Conservation (phyloP, 2,888 invertebrate genomes). For the Phengaris alcon region DNA sequence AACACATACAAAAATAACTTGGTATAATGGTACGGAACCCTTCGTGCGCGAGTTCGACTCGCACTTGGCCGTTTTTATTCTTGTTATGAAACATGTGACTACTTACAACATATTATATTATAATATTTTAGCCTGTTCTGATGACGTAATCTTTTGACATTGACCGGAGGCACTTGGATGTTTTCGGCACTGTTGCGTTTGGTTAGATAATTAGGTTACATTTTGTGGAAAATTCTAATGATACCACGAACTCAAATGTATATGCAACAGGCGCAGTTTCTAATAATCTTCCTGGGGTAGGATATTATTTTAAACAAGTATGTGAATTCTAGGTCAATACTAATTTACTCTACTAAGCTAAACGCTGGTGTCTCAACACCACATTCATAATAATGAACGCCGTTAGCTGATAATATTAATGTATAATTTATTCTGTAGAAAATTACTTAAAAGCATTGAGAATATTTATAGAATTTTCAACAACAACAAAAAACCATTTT, state of each 20-base stretch:
- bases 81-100: too few species aligned
- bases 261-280: not conserved
- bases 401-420: not conserved
- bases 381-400: too few species aligned
- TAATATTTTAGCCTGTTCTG: not conserved
- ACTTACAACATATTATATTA: too few species aligned
- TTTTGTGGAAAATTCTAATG: not conserved
- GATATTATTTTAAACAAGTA: too few species aligned
- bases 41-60: too few species aligned
- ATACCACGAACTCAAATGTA: not conserved
- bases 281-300: not conserved
- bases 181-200: not conserved
- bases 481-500: not conserved
- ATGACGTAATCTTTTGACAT: conserved; percentile 6
- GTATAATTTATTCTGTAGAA: not conserved
- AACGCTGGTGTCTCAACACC: not conserved
- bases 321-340: not conserved
- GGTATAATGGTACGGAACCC: too few species aligned
- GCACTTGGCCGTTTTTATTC: too few species aligned
- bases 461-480: not conserved
- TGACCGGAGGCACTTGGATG: not conserved
- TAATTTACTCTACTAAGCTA: not conserved
- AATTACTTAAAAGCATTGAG: not conserved
- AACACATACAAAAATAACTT: too few species aligned
- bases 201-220: not conserved